Evolutionary conservation across 2,113 vertebrate genomes (phyloP).

Genomic region (Puffinus mauretanicus): DNA sequence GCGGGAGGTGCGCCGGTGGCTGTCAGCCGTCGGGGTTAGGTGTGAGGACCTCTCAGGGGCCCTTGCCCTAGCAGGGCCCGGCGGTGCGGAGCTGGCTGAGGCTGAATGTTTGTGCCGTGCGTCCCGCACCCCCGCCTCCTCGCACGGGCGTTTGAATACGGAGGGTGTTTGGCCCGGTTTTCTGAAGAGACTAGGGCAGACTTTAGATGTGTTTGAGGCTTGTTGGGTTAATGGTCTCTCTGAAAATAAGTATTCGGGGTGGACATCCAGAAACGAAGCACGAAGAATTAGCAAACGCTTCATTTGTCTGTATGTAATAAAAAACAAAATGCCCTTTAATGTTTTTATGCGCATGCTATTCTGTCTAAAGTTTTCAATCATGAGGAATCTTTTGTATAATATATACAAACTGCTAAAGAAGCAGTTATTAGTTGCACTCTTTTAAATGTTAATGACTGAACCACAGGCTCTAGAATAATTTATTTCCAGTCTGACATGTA

Average conservation of each 20-base stretch:
- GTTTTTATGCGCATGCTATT: fast-evolving
- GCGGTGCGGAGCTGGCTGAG: background rate
- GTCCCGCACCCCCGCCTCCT: background rate
- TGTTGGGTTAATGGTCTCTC: fast-evolving
- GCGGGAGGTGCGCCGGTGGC: background rate
- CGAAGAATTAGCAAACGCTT: fast-evolving
- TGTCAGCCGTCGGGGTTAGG: too few relatives aligned
- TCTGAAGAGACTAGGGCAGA: fast-evolving
- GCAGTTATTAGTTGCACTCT: background rate
- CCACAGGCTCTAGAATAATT: background rate
- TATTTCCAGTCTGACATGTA: background rate
- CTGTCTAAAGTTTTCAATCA: fast-evolving
- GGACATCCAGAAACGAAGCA: fast-evolving
- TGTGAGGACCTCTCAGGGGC: background rate
- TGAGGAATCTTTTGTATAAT: background rate
- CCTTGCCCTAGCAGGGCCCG: background rate
- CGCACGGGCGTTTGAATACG: fast-evolving
- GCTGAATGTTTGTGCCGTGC: background rate
- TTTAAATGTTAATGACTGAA: background rate
- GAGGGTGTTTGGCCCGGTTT: too few relatives aligned
- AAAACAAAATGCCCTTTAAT: background rate
- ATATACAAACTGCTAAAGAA: background rate
- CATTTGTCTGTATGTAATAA: background rate
- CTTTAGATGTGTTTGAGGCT: fast-evolving
- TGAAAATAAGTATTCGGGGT: background rate